These are phyloP conservation scores for Macrocentrus cingulum DNA, from an alignment of 1,140 invertebrate genomes.

Conservation along the genomic window DNA sequence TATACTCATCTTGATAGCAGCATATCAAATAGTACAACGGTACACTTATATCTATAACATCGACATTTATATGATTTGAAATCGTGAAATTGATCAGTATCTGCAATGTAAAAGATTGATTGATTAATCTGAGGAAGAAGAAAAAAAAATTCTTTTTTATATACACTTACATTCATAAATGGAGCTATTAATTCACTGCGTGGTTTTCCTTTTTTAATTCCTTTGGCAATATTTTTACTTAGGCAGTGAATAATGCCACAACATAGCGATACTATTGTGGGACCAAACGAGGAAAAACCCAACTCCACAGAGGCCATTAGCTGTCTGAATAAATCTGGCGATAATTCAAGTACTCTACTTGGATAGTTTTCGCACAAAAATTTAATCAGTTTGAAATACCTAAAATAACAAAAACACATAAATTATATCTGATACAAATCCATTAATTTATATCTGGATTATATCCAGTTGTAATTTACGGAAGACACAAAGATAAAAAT, in stretches of 20 bases:
- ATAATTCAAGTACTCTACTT: slow-evolving; percentile 62
- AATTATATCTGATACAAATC: too few relatives aligned
- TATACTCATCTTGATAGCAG: slow-evolving; percentile 71
- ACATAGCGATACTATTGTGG: slow-evolving; percentile 66
- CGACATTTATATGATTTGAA: slow-evolving; percentile 69
- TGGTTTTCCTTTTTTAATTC: slow-evolving; percentile 47
- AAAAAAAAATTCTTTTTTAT: slow-evolving; percentile 8
- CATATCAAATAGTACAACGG: slow-evolving; percentile 73
- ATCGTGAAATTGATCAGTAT: slow-evolving; percentile 69
- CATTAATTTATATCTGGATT: too few relatives aligned
- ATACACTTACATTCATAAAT: slow-evolving; percentile 67
- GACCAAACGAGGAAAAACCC: slow-evolving; percentile 68
- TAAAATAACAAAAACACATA: slow-evolving; percentile 25
- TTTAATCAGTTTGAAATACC: slow-evolving; percentile 64
- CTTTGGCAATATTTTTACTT: slow-evolving; percentile 54
- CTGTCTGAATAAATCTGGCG: slow-evolving; percentile 62
- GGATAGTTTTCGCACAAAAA: slow-evolving; percentile 71
- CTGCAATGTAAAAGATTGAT: slow-evolving; percentile 44
- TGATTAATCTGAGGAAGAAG: slow-evolving; percentile 13
- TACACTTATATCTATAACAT: slow-evolving; percentile 64
- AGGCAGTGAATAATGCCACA: slow-evolving; percentile 69
- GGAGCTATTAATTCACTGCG: slow-evolving; percentile 63
- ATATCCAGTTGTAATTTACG: slow-evolving; percentile 8
- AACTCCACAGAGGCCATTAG: slow-evolving; percentile 69
- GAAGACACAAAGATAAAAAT: too few relatives aligned